Conservation (phyloP, 1,140 invertebrate species). For the Matsumurasca onukii region DNA sequence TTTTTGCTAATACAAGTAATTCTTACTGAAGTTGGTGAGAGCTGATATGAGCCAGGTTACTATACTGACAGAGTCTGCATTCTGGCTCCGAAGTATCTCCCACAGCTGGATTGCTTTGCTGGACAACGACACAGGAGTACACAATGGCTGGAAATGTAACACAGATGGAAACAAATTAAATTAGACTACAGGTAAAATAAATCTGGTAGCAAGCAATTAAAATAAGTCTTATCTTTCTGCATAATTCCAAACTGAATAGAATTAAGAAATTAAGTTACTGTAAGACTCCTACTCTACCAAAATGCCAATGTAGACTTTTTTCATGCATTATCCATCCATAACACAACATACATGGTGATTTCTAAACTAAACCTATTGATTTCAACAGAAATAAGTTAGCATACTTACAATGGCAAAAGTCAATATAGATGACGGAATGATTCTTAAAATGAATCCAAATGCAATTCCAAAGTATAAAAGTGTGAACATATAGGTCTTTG, state of each 20-base stretch:
- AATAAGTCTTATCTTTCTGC: too few relatives aligned
- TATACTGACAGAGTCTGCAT: conserved; percentile 63
- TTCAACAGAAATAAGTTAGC: too few relatives aligned
- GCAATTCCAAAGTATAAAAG: conserved; percentile 53
- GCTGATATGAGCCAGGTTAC: conserved; percentile 69
- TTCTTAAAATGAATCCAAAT: conserved; percentile 51
- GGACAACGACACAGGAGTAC: conserved; percentile 67
- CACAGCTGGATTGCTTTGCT: conserved; percentile 67
- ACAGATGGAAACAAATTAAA: conserved; percentile 9
- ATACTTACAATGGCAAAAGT: conserved; percentile 61
- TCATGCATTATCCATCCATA: too few relatives aligned
- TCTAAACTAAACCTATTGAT: too few relatives aligned
- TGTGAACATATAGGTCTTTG: conserved; percentile 45
- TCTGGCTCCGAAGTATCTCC: conserved; percentile 59
- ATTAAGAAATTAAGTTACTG: too few relatives aligned
- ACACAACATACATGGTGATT: too few relatives aligned
- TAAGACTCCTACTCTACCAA: too few relatives aligned
- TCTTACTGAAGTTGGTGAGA: conserved; percentile 66
- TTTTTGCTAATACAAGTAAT: too few relatives aligned
- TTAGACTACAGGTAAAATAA: neutral
- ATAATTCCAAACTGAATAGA: too few relatives aligned
- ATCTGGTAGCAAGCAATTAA: neutral
- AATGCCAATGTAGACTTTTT: too few relatives aligned
- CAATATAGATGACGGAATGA: conserved; percentile 57
- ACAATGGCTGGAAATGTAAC: conserved; percentile 64